These are phyloP conservation scores for Diarsia mendica DNA, from an alignment of 2,888 invertebrate genomes.

Conservation along the genomic window DNA sequence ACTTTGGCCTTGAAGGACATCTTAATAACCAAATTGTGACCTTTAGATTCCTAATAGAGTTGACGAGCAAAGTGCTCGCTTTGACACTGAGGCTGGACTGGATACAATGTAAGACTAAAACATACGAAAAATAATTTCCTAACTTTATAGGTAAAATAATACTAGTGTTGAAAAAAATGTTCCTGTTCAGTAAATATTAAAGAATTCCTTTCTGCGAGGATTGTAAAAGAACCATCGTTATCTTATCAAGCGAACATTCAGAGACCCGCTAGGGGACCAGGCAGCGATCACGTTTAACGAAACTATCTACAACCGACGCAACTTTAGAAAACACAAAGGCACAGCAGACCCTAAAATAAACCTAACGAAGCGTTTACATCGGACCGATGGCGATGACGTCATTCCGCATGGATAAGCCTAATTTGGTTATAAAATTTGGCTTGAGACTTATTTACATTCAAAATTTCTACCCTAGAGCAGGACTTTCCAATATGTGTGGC, in stretches of 20 bases:
- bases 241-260: conserved; percentile 70
- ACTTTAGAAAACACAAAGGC: conserved; percentile 65
- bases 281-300: conserved; percentile 52
- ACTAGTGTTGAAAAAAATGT: conserved; percentile 74
- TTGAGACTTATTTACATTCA: conserved; percentile 51
- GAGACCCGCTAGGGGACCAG: conserved; percentile 66
- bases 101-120: conserved; percentile 65
- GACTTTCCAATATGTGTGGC: conserved; percentile 44
- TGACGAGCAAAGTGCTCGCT: conserved; percentile 64
- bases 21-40: conserved; percentile 66
- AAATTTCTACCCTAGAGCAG: conserved; percentile 50
- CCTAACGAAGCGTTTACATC: conserved; percentile 61
- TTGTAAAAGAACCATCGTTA: conserved; percentile 68
- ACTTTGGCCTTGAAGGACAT: conserved; percentile 66
- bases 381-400: conserved; percentile 32
- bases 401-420: conserved; percentile 44
- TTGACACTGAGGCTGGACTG: conserved; percentile 63
- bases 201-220: conserved; percentile 80
- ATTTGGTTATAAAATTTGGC: conserved; percentile 53
- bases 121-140: conserved; percentile 72
- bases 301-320: conserved; percentile 68
- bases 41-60: conserved; percentile 58
- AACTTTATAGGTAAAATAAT: conserved; percentile 69
- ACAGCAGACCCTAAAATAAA: conserved; percentile 66
- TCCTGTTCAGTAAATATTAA: conserved; percentile 79